A percentile compares a stretch with the other conserved stretches of the same genome.
Evolutionary conservation across 2,888 invertebrate species (phyloP).

Genomic region (Argynnis bischoffii): DNA sequence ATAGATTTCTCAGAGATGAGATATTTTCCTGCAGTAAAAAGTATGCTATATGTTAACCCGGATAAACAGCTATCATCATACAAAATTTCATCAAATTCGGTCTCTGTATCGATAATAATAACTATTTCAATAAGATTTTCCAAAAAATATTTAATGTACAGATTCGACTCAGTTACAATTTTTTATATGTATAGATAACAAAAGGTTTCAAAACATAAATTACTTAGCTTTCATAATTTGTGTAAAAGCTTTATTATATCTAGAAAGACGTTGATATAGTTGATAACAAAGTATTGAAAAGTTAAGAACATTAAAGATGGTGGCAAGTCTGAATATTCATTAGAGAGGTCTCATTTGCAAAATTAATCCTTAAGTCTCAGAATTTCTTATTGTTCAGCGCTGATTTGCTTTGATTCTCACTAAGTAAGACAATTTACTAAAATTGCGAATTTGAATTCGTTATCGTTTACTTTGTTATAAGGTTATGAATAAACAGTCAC

Average conservation of each 20-base stretch:
- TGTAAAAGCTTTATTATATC: too few relatives aligned
- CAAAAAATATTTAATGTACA: too few relatives aligned
- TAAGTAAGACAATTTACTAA: constrained; percentile 19
- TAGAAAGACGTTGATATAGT: neutral
- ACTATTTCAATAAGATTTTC: too few relatives aligned
- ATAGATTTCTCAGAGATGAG: too few relatives aligned
- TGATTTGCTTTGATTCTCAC: constrained; percentile 27
- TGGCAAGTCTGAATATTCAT: constrained; percentile 25
- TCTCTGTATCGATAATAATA: too few relatives aligned
- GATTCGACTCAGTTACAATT: too few relatives aligned
- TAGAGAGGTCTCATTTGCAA: constrained; percentile 26
- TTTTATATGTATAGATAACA: too few relatives aligned
- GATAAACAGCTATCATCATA: too few relatives aligned
- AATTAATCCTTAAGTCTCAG: constrained; percentile 20
- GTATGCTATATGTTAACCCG: too few relatives aligned
- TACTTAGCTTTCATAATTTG: neutral
- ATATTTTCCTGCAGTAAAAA: too few relatives aligned
- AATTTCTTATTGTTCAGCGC: constrained; percentile 22
- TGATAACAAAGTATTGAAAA: constrained; percentile 2
- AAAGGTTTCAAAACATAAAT: neutral
- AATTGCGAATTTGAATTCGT: constrained; percentile 21
- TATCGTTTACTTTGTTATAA: constrained; percentile 24
- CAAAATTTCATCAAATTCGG: too few relatives aligned
- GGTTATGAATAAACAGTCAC: constrained; percentile 27
- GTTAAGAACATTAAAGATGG: constrained; percentile 14